phyloP scores from a whole-genome alignment of 1,140 invertebrate species.

The Drosophila bocki region DNA sequence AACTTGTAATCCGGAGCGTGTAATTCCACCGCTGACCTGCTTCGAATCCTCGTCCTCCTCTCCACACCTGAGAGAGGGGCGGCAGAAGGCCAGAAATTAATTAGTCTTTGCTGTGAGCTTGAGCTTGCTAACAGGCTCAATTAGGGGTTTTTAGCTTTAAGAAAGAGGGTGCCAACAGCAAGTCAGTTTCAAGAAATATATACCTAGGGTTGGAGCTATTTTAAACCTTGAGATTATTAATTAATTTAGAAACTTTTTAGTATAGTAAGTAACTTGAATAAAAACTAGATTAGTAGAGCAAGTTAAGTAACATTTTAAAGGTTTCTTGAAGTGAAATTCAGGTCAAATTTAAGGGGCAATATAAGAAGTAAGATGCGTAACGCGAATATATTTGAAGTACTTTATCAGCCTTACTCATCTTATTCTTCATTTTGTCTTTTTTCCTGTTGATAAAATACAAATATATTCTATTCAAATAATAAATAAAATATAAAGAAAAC shows the following conservation, averaged over 20 bases:
- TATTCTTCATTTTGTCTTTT: background rate
- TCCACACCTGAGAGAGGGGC: conserved; percentile 6
- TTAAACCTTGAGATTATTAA: background rate
- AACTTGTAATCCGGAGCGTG: conserved; percentile 44
- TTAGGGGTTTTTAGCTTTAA: conserved; percentile 10
- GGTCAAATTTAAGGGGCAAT: too few relatives aligned
- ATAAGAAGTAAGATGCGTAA: background rate
- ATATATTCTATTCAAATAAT: conserved; percentile 1
- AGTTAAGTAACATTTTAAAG: background rate
- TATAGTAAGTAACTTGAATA: background rate
- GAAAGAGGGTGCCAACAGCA: background rate
- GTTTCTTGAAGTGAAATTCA: too few relatives aligned
- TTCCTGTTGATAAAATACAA: background rate
- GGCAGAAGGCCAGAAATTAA: conserved; percentile 38
- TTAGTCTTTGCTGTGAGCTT: conserved; percentile 23
- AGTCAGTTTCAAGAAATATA: background rate
- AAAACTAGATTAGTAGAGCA: background rate
- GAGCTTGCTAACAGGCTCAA: conserved; percentile 8
- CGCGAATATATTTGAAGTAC: too few relatives aligned
- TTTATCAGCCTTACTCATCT: background rate
- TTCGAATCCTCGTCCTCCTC: background rate
- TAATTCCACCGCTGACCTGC: conserved; percentile 39
- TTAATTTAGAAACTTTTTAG: background rate
- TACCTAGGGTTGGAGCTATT: too few relatives aligned
- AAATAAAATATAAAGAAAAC: conserved; percentile 1